These are phyloP conservation scores for Podarcis muralis DNA, from an alignment of 2,113 vertebrate genomes.

Conservation along the genomic window DNA sequence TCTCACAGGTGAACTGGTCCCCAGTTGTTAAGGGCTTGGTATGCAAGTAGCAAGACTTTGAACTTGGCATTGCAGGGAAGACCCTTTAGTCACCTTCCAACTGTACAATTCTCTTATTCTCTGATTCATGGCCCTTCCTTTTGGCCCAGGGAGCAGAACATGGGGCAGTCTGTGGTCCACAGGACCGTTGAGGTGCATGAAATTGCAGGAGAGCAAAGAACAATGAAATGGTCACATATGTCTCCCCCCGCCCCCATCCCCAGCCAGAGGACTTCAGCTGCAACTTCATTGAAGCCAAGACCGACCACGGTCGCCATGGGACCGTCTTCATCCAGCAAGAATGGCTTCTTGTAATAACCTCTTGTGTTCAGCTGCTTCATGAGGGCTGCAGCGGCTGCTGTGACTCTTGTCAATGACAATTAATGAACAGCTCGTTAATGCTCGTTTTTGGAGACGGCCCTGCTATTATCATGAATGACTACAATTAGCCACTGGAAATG, in stretches of 20 bases:
- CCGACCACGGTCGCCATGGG: background rate
- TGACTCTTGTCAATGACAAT: slow-evolving; percentile 31
- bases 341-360: slow-evolving; percentile 3
- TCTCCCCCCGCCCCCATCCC: background rate
- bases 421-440: slow-evolving; percentile 41
- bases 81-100: too few species aligned
- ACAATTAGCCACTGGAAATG: slow-evolving; percentile 4
- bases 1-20: too few species aligned
- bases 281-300: background rate
- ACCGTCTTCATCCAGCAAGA: slow-evolving; percentile 11
- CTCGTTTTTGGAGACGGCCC: slow-evolving; percentile 33
- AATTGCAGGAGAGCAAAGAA: background rate
- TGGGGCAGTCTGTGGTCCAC: background rate
- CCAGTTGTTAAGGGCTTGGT: too few species aligned
- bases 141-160: background rate
- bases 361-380: background rate
- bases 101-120: too few species aligned
- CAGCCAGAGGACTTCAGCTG: background rate
- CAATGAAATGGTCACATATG: background rate
- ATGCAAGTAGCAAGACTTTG: too few species aligned
- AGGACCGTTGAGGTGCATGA: background rate
- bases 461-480: slow-evolving; percentile 37
- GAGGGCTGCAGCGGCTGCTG: slow-evolving; percentile 10
- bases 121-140: too few species aligned
- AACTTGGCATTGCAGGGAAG: too few species aligned